Percentiles rank a stretch among this genome's conserved stretches.
Evolutionary conservation across 2,888 invertebrate genomes (phyloP).

Genomic region (Axea sp.): DNA sequence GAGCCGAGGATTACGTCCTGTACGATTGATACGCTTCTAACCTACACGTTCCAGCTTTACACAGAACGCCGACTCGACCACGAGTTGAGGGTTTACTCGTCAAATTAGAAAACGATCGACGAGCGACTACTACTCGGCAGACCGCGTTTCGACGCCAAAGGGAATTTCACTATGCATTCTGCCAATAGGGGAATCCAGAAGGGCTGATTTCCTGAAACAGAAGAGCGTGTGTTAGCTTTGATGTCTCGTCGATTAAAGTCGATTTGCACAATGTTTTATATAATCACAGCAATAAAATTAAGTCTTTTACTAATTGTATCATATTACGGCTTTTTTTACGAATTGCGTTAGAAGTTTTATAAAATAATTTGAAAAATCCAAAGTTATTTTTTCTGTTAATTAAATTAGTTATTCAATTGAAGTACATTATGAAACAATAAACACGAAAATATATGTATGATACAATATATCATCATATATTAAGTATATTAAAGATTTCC

Average conservation of each 20-base stretch:
- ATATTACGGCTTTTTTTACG: too few relatives aligned
- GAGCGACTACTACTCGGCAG: conserved; percentile 67
- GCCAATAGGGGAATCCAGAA: conserved; percentile 26
- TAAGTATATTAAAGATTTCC: too few relatives aligned
- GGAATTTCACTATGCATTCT: conserved; percentile 63
- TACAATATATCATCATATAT: too few relatives aligned
- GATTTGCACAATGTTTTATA: conserved; percentile 34
- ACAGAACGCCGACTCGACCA: conserved; percentile 43
- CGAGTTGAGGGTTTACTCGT: conserved; percentile 74
- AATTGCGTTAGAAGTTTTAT: too few relatives aligned
- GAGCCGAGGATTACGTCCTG: conserved; percentile 50
- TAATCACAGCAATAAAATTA: background rate
- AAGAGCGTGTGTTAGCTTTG: conserved; percentile 20
- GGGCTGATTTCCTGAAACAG: conserved; percentile 31
- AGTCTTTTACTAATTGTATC: conserved; percentile 7
- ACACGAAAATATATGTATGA: too few relatives aligned
- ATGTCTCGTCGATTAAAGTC: conserved; percentile 29
- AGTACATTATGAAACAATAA: too few relatives aligned
- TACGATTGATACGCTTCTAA: conserved; percentile 53
- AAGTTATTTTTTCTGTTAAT: too few relatives aligned
- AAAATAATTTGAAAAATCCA: too few relatives aligned
- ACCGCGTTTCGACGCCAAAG: conserved; percentile 67
- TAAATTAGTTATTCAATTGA: too few relatives aligned
- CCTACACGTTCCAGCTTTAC: conserved; percentile 33
- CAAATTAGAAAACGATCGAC: conserved; percentile 79